Base-by-base conservation (phyloP, 2,113 vertebrate species). In the Tragulus kanchil region DNA sequence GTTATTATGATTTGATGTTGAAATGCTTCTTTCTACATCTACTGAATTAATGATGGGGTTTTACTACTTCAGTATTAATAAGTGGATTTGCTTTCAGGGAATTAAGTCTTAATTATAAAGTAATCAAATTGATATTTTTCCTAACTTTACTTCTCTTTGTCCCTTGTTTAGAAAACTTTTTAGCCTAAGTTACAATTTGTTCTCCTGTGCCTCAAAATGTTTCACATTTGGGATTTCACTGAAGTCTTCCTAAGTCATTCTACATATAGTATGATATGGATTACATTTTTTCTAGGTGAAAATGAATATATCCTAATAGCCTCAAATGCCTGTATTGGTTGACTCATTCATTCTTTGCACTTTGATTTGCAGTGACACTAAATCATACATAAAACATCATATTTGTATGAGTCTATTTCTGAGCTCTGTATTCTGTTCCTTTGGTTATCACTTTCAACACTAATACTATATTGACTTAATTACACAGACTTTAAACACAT, bases 61-160 rank as follows among this genome's bases (percentile, higher is more conserved):
- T 82, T 52, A 86, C 50, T 82, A 28, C 17, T 89, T 82, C 82
- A 67, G 25, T 50, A 77, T 36, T 61, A 62, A 36, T 67, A 67
- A 42, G n/a, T 50, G 75, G 17, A 83, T 82, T 89, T 69, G 26
- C 26, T 56, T 36, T 94, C 71, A 96, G 25, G n/a, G n/a, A 73
- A 73, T 73, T 73, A 36, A 28, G 23, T 21, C 36, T 89, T 79
- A 54, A 65, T 79, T 94, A 26, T 88, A 48, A 36, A 75, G 6
- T 61, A 52, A 62, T n/a, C 11, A 15, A 88, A n/a, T 81, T 45
- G 61, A 67, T 69, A 69, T 85, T 94, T 96, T 93, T 93, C 28
- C 69, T 69, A 52, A 58, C 21, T 16, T 87, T 92, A 28, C 0
- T 92, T 11, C 48, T 93, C 5, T 69, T 91, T 89, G 0, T 56